Evolutionary conservation across 1,140 invertebrate species (phyloP), one percentile per base, ranked within the genome.

Genomic region (Dendroctonus ponderosae): DNA sequence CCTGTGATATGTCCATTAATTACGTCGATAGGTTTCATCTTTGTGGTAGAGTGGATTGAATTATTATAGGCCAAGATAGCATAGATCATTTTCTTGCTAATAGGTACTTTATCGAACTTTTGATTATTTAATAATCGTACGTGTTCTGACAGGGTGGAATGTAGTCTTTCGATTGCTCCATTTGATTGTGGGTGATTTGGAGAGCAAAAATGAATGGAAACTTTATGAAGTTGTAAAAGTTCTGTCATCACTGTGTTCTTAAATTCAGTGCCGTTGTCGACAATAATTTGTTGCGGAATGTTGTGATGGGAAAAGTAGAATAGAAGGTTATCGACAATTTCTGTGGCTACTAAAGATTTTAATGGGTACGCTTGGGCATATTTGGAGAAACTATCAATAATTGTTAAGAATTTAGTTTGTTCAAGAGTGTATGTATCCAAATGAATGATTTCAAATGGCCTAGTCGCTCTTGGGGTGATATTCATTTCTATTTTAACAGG

Each of bases 51-150:
- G n/a, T 44, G n/a, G n/a, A 44, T 44, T 7, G 43, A 7, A 44
- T n/a, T 44, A 44, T 44, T 44, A n/a, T 7, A 44, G n/a, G 43
- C 43, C n/a, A 44, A 44, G n/a, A 44, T 44, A 44, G 43, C n/a
- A n/a, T 44, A 44, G n/a, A 44, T 44, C 43, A 44, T 44, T 44
- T 44, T 44, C n/a, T 44, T 44, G n/a, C 7, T 44, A 44, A 44
- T 44, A 44, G 43, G 43, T 7, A 7, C n/a, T 44, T 44, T 44
- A n/a, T 44, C n/a, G 7, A 44, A 44, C n/a, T 44, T n/a, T 44
- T 44, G 7, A 44, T 44, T 44, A n/a, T 44, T 44, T 44, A 44
- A n/a, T n/a, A 44, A n/a, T 7, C n/a, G 43, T 7, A 44, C n/a
- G n/a, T 44, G 43, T 44, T 44, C 43, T 7, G 43, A 44, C 7